Conservation (phyloP, 2,888 invertebrate genomes). For the Lithophane socia region DNA sequence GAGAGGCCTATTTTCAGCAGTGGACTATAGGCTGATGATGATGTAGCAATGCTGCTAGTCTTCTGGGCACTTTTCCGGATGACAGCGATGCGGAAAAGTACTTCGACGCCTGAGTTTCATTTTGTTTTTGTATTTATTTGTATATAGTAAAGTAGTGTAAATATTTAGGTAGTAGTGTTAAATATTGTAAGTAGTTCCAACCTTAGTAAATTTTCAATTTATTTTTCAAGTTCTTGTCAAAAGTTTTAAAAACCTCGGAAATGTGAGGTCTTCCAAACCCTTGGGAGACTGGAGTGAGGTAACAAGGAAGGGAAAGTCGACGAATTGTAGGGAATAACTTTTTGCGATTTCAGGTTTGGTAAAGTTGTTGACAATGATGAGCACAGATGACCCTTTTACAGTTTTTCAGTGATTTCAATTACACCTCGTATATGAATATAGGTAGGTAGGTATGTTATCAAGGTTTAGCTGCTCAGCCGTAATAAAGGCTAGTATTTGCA, state of each 20-base stretch:
- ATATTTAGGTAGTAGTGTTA: too few relatives aligned
- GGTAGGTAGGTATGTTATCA: slow-evolving; percentile 9
- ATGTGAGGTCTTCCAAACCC: background rate
- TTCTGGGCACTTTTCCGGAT: background rate
- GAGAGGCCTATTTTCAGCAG: too few relatives aligned
- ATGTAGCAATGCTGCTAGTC: background rate
- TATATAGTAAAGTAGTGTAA: too few relatives aligned
- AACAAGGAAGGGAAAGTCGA: background rate
- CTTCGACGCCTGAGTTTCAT: too few relatives aligned
- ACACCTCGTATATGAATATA: background rate
- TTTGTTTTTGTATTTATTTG: too few relatives aligned
- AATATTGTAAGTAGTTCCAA: too few relatives aligned
- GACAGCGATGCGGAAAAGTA: background rate
- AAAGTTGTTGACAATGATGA: background rate
- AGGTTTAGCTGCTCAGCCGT: slow-evolving; percentile 22
- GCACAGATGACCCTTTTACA: too few relatives aligned
- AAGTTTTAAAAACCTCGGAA: background rate
- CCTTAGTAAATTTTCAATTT: background rate
- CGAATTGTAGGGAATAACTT: too few relatives aligned
- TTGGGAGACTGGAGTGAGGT: background rate
- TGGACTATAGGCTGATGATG: too few relatives aligned
- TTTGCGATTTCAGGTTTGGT: background rate
- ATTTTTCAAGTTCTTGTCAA: background rate
- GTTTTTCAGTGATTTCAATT: background rate
- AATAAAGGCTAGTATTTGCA: slow-evolving; percentile 26